These are phyloP conservation scores for Bruchidius siliquastri DNA, from an alignment of 2,888 invertebrate species.

Conservation along the genomic window DNA sequence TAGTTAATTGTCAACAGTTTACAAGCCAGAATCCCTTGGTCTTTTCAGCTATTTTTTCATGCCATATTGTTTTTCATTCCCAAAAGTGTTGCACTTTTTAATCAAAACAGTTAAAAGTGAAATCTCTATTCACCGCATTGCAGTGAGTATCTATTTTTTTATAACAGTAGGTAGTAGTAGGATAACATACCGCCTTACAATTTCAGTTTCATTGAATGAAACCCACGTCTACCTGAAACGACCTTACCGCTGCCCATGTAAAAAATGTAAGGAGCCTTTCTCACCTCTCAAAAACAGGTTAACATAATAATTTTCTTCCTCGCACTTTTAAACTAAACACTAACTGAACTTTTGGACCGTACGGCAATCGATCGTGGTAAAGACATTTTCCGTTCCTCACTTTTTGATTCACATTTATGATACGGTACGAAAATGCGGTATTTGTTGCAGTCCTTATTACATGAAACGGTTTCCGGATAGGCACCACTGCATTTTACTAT, in stretches of 20 bases:
- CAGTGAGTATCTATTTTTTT: neutral
- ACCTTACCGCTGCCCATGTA: neutral
- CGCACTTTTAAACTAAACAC: conserved; percentile 1
- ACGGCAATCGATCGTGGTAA: neutral
- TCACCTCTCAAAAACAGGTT: conserved; percentile 36
- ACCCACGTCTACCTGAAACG: neutral
- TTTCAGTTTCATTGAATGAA: neutral
- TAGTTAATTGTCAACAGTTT: neutral
- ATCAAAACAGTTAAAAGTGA: neutral
- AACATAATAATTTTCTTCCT: conserved; percentile 28
- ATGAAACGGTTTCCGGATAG: conserved; percentile 35
- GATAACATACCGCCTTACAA: neutral
- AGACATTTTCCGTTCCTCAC: conserved; percentile 10
- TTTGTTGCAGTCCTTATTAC: conserved; percentile 13
- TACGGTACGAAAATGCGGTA: conserved; percentile 2
- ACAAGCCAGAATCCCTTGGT: neutral
- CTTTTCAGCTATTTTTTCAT: neutral
- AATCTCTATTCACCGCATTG: neutral
- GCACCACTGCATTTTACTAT: conserved; percentile 36
- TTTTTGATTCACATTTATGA: conserved; percentile 10
- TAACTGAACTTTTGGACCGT: neutral
- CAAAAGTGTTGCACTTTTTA: neutral
- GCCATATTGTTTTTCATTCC: neutral
- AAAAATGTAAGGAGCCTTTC: conserved; percentile 9
- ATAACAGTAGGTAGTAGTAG: neutral